Evolutionary conservation across 2,113 vertebrate species (phyloP).

Genomic region (Cyprinodon variegatus): DNA sequence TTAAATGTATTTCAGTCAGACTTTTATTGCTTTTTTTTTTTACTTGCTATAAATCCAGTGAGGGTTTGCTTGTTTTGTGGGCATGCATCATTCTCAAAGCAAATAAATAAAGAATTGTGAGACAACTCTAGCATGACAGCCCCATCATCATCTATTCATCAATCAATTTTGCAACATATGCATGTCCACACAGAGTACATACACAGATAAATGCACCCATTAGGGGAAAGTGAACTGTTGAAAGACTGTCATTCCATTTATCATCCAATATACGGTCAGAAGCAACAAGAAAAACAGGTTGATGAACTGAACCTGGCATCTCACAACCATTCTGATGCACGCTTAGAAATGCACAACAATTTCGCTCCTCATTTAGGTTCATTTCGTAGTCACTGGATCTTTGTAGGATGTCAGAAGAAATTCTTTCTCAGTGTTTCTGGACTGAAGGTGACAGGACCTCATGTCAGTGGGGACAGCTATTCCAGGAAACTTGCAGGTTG

Average conservation of each 20-base stretch:
- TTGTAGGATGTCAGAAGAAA: slow-evolving; percentile 43
- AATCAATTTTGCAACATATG: slow-evolving; percentile 34
- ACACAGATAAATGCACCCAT: slow-evolving; percentile 30
- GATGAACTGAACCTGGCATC: slow-evolving; percentile 44
- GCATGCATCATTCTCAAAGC: slow-evolving; percentile 33
- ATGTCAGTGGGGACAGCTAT: background rate
- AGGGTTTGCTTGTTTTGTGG: slow-evolving; percentile 16
- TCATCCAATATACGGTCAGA: slow-evolving; percentile 39
- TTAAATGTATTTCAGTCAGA: background rate
- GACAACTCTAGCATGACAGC: slow-evolving; percentile 52
- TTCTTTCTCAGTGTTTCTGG: slow-evolving; percentile 21
- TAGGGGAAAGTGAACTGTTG: slow-evolving; percentile 17
- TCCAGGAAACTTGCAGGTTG: slow-evolving; percentile 23
- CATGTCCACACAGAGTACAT: slow-evolving; percentile 2
- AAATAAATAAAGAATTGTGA: slow-evolving; percentile 58
- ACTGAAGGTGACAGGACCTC: slow-evolving; percentile 22
- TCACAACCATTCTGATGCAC: background rate
- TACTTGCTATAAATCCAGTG: slow-evolving; percentile 8
- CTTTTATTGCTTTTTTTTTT: slow-evolving; percentile 4
- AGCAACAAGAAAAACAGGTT: slow-evolving; percentile 17
- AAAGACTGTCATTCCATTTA: slow-evolving; percentile 54
- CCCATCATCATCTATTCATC: slow-evolving; percentile 60
- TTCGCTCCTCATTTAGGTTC: slow-evolving; percentile 47
- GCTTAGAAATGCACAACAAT: slow-evolving; percentile 13
- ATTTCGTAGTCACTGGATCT: slow-evolving; percentile 35